phyloP scores from a whole-genome alignment of 2,797 vertebrate species.

The Amphiprion clarkii region DNA sequence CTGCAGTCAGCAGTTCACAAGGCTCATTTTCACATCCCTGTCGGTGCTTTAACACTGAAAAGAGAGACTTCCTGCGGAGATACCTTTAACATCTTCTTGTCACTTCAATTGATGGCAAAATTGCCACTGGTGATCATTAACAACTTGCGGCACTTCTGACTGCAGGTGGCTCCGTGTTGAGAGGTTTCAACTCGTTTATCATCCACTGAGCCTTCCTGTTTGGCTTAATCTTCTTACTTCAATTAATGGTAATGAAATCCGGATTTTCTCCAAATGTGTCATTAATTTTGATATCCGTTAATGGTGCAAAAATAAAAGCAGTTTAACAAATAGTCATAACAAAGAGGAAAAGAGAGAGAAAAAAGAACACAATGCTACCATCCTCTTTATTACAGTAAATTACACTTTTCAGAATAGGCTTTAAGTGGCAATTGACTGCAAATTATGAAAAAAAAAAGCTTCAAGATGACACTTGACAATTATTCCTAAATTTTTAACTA shows the following conservation, averaged over 20 bases:
- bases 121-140: slow-evolving; percentile 79
- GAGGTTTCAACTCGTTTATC: slow-evolving; percentile 61
- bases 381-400: not conserved
- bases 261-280: slow-evolving; percentile 47
- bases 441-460: not conserved
- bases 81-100: slow-evolving; percentile 70
- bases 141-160: slow-evolving; percentile 63
- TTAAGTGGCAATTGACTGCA: not conserved
- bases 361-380: not conserved
- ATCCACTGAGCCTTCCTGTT: slow-evolving; percentile 48
- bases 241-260: slow-evolving; percentile 63
- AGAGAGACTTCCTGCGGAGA: slow-evolving; percentile 56
- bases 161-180: slow-evolving; percentile 62
- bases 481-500: no score
- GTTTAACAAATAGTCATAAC: slow-evolving; percentile 9
- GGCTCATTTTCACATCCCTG: slow-evolving; percentile 69
- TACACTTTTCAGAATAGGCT: not conserved
- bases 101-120: slow-evolving; percentile 79
- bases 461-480: no score
- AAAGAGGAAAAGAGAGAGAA: not conserved
- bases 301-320: slow-evolving; percentile 50
- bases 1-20: slow-evolving; percentile 71
- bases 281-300: slow-evolving; percentile 54
- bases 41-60: slow-evolving; percentile 32
- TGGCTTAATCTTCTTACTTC: slow-evolving; percentile 40